Percentiles rank a stretch among this genome's conserved stretches.
Evolutionary conservation across 2,113 vertebrate species (phyloP).

Genomic region (Aplodontia rufa): DNA sequence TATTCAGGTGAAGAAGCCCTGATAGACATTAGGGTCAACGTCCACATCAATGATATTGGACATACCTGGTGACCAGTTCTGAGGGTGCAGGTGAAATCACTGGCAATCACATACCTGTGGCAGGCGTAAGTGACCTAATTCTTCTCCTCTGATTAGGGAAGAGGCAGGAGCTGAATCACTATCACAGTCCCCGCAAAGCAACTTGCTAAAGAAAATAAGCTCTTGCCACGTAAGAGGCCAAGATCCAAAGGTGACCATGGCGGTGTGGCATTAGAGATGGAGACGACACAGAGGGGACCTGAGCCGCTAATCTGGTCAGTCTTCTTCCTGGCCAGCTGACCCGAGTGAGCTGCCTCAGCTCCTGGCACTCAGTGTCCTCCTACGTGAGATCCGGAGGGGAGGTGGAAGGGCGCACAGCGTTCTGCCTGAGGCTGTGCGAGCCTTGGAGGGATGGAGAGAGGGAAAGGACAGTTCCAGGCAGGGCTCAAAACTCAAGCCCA

Average conservation of each 20-base stretch:
- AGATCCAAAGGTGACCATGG: background rate
- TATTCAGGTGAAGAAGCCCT: slow-evolving; percentile 59
- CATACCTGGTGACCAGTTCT: slow-evolving; percentile 42
- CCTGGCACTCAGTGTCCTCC: too few relatives aligned
- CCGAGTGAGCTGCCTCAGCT: background rate
- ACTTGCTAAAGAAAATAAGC: background rate
- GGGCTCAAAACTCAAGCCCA: too few relatives aligned
- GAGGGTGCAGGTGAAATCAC: slow-evolving; percentile 63
- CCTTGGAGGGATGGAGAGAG: background rate
- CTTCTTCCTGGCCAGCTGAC: background rate
- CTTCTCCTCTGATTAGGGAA: background rate
- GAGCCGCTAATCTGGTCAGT: background rate
- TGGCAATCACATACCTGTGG: slow-evolving; percentile 33
- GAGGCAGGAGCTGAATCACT: background rate
- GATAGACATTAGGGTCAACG: slow-evolving; percentile 39
- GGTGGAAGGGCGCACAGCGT: too few relatives aligned
- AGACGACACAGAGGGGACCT: too few relatives aligned
- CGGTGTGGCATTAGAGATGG: background rate
- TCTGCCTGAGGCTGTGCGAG: background rate
- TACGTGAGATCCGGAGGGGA: background rate
- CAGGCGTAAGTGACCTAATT: slow-evolving; percentile 38
- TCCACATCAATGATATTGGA: slow-evolving; percentile 66
- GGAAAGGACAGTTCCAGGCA: too few relatives aligned
- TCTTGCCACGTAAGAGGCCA: background rate
- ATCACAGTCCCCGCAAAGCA: background rate